Evolutionary conservation across 2,113 vertebrate genomes (phyloP).

Genomic region (Ochotona princeps): DNA sequence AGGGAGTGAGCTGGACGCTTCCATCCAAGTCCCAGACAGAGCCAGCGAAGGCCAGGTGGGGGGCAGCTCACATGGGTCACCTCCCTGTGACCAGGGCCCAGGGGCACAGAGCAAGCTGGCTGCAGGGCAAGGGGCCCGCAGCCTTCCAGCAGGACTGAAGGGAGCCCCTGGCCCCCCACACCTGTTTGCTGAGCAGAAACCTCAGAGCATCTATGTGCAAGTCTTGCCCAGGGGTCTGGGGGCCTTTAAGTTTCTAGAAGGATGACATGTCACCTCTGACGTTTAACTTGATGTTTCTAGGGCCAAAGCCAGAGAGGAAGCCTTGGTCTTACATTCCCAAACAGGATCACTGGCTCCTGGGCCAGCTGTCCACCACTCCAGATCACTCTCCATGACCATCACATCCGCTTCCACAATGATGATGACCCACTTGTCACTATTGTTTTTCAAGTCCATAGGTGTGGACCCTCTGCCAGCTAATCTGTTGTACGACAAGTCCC

Average conservation of each 20-base stretch:
- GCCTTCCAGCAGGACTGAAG: not conserved
- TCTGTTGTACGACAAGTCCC: slow-evolving; percentile 96
- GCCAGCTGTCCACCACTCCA: not conserved
- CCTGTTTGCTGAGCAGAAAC: not conserved
- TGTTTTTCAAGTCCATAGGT: slow-evolving; percentile 89
- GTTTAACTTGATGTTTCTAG: not conserved
- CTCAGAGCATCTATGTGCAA: not conserved
- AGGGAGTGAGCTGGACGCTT: not conserved
- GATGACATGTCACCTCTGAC: not conserved
- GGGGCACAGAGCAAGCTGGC: not conserved
- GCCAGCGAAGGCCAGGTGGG: not conserved
- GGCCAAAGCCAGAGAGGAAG: not conserved
- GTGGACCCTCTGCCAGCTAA: slow-evolving; percentile 94
- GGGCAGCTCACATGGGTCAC: not conserved
- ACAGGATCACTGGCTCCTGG: not conserved
- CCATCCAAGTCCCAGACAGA: not conserved
- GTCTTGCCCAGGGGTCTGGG: not conserved
- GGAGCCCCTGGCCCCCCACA: too few species aligned
- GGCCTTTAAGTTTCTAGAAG: not conserved
- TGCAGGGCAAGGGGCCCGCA: not conserved
- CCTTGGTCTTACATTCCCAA: not conserved
- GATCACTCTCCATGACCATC: not conserved
- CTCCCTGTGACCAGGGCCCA: not conserved
- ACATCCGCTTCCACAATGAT: not conserved
- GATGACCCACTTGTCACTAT: slow-evolving; percentile 54